phyloP scores from a whole-genome alignment of 2,888 invertebrate genomes.

The Nasonovia ribisnigri region DNA sequence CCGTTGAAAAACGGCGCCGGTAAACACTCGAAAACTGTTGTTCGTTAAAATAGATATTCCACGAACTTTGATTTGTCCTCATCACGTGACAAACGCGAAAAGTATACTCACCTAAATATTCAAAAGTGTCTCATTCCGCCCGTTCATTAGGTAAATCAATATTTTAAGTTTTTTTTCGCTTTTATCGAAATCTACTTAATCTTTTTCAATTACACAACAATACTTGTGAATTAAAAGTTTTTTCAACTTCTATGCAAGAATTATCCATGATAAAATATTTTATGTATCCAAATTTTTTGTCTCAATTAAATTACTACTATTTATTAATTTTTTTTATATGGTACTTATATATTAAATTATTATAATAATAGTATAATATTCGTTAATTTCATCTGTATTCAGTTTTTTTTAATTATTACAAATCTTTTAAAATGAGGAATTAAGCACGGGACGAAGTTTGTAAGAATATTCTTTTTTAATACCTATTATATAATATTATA shows the following conservation, averaged over 20 bases:
- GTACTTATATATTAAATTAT: neutral
- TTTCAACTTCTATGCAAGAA: neutral
- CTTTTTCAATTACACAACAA: neutral
- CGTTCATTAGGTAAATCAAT: neutral
- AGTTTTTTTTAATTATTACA: slow-evolving; percentile 12
- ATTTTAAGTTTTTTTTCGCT: neutral
- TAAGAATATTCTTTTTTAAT: neutral
- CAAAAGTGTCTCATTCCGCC: too few species aligned
- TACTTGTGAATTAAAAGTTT: neutral
- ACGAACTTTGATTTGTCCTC: neutral
- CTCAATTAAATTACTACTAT: neutral
- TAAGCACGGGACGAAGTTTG: neutral
- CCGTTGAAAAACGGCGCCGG: neutral
- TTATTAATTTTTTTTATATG: neutral
- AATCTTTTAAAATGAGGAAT: neutral
- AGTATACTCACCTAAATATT: too few species aligned
- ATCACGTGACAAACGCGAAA: too few species aligned
- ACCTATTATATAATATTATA: neutral
- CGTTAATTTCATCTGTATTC: slow-evolving; percentile 25
- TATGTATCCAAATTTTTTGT: neutral
- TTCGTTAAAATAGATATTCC: neutral
- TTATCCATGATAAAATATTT: neutral
- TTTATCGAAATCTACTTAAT: neutral
- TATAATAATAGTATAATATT: slow-evolving; percentile 25
- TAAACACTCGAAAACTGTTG: neutral